Conservation (phyloP, 2,113 vertebrate species). For the Laticauda laticaudata region DNA sequence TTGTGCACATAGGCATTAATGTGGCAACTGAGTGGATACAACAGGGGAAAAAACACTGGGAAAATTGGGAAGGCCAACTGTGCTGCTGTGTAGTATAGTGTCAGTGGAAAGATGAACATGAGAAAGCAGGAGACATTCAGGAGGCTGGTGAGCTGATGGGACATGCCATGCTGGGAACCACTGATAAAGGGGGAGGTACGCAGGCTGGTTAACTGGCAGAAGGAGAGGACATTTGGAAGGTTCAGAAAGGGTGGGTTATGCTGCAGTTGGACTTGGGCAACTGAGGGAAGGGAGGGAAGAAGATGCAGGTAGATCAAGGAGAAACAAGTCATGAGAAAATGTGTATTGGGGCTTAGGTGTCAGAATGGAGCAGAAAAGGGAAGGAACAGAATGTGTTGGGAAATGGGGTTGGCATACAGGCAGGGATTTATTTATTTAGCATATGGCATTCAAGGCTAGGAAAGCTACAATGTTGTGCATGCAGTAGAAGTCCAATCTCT, state of each 20-base stretch:
- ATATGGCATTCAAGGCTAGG: not conserved
- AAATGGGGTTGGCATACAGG: not conserved
- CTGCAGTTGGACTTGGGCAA: not conserved
- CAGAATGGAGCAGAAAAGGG: not conserved
- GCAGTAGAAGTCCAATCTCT: not conserved
- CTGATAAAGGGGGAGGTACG: not conserved
- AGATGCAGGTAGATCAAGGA: not conserved
- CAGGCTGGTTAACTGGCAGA: not conserved
- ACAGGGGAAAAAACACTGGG: not conserved
- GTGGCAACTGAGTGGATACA: not conserved
- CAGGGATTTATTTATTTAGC: not conserved
- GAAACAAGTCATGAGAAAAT: not conserved
- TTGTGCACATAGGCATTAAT: not conserved
- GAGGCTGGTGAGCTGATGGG: not conserved
- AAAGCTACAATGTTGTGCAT: not conserved
- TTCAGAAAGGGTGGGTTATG: not conserved
- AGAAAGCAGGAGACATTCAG: not conserved
- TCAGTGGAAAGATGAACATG: not conserved
- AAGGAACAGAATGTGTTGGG: not conserved
- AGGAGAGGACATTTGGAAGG: not conserved
- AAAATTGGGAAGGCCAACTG: not conserved
- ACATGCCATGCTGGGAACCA: not conserved
- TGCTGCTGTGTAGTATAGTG: not conserved
- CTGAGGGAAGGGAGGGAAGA: not conserved
- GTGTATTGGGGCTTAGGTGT: not conserved